Evolutionary conservation across 2,797 vertebrate genomes (phyloP).

Genomic region (Euthynnus affinis): DNA sequence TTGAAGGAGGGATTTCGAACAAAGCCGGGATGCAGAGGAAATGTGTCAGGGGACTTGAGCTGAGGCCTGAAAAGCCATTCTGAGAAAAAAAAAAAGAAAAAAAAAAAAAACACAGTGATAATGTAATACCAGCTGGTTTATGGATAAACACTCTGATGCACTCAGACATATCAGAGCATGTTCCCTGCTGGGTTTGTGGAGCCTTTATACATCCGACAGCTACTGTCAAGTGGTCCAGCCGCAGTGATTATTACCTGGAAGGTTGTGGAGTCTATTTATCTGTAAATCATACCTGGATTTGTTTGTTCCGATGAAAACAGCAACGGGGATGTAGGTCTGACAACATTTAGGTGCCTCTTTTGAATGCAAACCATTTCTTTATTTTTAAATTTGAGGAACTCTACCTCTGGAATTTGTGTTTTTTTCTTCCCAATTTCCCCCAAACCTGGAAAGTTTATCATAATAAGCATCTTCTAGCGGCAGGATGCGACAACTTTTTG

Average conservation of each 20-base stretch:
- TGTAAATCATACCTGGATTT: neutral
- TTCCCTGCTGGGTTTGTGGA: slow-evolving; percentile 14
- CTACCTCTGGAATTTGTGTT: too few relatives aligned
- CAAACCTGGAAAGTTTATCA: too few relatives aligned
- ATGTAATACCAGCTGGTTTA: slow-evolving; percentile 57
- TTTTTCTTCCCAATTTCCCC: too few relatives aligned
- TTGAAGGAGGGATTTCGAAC: slow-evolving; percentile 64
- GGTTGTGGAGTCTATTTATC: slow-evolving; percentile 16
- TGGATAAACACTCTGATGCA: slow-evolving; percentile 58
- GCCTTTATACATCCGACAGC: slow-evolving; percentile 27
- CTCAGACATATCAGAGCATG: slow-evolving; percentile 37
- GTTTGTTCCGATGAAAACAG: neutral
- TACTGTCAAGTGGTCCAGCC: neutral
- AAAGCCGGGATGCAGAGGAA: slow-evolving; percentile 59
- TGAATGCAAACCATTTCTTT: too few relatives aligned
- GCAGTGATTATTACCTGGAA: slow-evolving; percentile 20
- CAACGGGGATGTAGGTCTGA: neutral
- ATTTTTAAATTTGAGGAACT: too few relatives aligned
- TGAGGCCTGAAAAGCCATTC: slow-evolving; percentile 44
- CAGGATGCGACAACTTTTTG: too few relatives aligned
- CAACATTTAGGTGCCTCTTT: too few relatives aligned
- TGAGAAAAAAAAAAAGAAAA: slow-evolving; percentile 25
- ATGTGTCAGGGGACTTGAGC: slow-evolving; percentile 59
- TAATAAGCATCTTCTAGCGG: too few relatives aligned
- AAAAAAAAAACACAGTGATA: slow-evolving; percentile 47